Evolutionary conservation across 1,140 invertebrate genomes (phyloP), one percentile per base, ranked within the genome.

Genomic region (Megalonaias nervosa): DNA sequence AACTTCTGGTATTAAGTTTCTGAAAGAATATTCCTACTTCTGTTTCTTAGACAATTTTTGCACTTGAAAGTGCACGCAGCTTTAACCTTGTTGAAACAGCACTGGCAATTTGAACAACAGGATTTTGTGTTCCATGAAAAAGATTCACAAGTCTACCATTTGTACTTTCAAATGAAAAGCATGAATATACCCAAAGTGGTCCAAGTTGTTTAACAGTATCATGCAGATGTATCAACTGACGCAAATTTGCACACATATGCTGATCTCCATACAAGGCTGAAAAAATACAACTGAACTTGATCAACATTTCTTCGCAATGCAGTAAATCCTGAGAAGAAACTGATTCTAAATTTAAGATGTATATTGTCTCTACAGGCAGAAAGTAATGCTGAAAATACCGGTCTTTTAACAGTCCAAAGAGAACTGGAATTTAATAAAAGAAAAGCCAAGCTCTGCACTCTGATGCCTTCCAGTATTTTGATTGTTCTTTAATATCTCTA

Each of bases 91-190:
- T n/a, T n/a, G n/a, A n/a, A n/a, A n/a, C n/a, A n/a, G n/a, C n/a
- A n/a, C n/a, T n/a, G n/a, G n/a, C n/a, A n/a, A n/a, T n/a, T n/a
- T n/a, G n/a, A n/a, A n/a, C n/a, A n/a, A n/a, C n/a, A n/a, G n/a
- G n/a, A n/a, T n/a, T n/a, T n/a, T n/a, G n/a, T n/a, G n/a, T n/a
- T n/a, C n/a, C n/a, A n/a, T n/a, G n/a, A n/a, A n/a, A n/a, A n/a
- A n/a, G n/a, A n/a, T n/a, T n/a, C n/a, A n/a, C n/a, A n/a, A n/a
- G n/a, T n/a, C n/a, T n/a, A n/a, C n/a, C n/a, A n/a, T n/a, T n/a
- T n/a, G n/a, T n/a, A n/a, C n/a, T n/a, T 76, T 76, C 67, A 76
- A 76, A 70, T 6, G 74, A 70, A 64, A 76, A 76, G 26, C 74
- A 76, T 5, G 74, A 76, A 21, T 76, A 70, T 5, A 76, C 74